Base-by-base conservation (phyloP, 2,888 invertebrate species). In the Epinotia ramella region DNA sequence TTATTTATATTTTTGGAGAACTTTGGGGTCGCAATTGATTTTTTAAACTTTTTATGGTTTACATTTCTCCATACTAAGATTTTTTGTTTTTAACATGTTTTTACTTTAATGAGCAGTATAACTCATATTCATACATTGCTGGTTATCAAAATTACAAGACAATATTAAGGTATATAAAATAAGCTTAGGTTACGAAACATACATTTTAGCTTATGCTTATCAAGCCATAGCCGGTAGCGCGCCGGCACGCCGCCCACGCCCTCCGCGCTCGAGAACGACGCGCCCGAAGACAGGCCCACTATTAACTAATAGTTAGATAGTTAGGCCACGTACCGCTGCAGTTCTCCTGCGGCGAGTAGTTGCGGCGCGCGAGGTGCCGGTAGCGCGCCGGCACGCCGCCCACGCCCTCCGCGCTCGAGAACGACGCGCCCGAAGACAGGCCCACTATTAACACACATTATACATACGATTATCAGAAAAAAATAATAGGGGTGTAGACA, bases 231-330 rank as follows among this genome's bases (percentile, higher is more conserved):
- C 0, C 93, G 82, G 87, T 92, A 94, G 64, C 94, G 89, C 9
- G 80, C 82, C 78, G 76, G 62, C 66, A 62, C 76, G 40, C 78
- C 78, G 77, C 86, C 82, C 77, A 88, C 92, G 78, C 92, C 93
- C 84, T 93, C 94, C 77, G 92, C 91, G 78, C 90, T 90, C 16
- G 94, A 94, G 85, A 94, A 95, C 81, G 94, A 95, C 73, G 94
- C 92, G 7, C 93, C 94, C n/a, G 93, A 91, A 18, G 94, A 94
- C 59, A 94, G 86, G 0, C 94, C 94, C 86, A 94, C 94, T 94
- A 86, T 1, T 73, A 28, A 49, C 60, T n/a, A n/a, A n/a, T n/a
- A n/a, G n/a, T n/a, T 20, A 20, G 20, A 20, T 28, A 28, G 24
- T 18, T 16, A 2, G 16, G 33, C 44, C 18, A 64, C 76, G 78